Conservation (phyloP, 2,113 vertebrate species). For the Lepus americanus region DNA sequence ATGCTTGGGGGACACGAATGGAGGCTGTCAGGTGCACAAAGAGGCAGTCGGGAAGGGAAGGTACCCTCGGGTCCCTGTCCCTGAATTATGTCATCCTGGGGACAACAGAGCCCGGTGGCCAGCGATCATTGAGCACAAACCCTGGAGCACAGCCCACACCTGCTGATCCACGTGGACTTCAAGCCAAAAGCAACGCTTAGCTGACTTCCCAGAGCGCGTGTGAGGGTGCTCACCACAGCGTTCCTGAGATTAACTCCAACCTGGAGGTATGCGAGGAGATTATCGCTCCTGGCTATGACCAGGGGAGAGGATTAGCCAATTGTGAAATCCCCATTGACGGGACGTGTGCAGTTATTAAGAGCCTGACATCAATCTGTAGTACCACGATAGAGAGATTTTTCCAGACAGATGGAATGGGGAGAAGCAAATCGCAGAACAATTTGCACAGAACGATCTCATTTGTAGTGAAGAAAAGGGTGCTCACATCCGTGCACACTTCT, state of each 20-base stretch:
- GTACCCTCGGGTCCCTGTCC: not conserved
- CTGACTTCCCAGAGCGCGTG: fast-evolving
- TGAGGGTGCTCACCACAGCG: not conserved
- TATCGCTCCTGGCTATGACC: fast-evolving
- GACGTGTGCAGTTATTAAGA: not conserved
- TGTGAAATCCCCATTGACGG: not conserved
- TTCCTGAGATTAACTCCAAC: not conserved
- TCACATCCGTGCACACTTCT: not conserved
- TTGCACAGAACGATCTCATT: not conserved
- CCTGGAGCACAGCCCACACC: not conserved
- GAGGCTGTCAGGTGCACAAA: not conserved
- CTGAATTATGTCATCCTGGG: not conserved
- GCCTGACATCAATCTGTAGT: not conserved
- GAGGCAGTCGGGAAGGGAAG: not conserved
- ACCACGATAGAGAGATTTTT: not conserved
- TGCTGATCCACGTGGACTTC: not conserved
- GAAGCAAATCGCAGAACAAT: not conserved
- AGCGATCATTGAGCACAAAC: not conserved
- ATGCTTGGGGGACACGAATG: not conserved
- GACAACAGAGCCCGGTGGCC: not conserved
- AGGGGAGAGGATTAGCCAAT: not conserved
- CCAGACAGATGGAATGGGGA: not conserved
- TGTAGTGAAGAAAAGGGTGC: not conserved
- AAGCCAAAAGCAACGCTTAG: not conserved
- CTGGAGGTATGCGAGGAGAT: not conserved